Conservation (phyloP, 2,797 vertebrate species). For the Euthynnus affinis region DNA sequence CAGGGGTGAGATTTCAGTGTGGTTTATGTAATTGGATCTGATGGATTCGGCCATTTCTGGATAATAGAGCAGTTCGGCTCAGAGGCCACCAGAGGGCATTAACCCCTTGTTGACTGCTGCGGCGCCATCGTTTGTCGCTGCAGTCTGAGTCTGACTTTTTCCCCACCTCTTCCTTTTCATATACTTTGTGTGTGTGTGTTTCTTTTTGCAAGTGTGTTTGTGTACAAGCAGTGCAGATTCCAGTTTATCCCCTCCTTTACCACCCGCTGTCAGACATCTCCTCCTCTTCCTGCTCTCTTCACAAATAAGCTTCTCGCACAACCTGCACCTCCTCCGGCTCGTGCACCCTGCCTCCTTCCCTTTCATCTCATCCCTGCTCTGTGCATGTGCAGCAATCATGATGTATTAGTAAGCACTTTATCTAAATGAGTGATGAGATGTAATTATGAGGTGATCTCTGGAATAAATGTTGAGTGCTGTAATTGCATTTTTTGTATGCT, state of each 20-base stretch:
- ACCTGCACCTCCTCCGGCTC: conserved; percentile 37
- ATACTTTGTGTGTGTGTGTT: conserved; percentile 9
- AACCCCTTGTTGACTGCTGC: conserved; percentile 46
- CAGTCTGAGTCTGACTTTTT: neutral
- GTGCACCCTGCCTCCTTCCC: conserved; percentile 42
- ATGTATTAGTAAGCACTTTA: conserved; percentile 70
- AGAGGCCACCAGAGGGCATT: conserved; percentile 65
- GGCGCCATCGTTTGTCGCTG: neutral
- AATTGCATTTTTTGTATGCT: conserved; percentile 57
- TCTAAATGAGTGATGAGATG: conserved; percentile 68
- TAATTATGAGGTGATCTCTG: conserved; percentile 67
- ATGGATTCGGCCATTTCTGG: conserved; percentile 61
- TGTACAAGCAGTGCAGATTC: conserved; percentile 5
- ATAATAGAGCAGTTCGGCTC: conserved; percentile 59
- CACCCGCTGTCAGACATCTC: conserved; percentile 72
- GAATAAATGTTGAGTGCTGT: conserved; percentile 50
- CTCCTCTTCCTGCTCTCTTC: conserved; percentile 66
- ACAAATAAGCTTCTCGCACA: conserved; percentile 45
- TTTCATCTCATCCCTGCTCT: conserved; percentile 59
- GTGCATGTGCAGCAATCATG: conserved; percentile 56
- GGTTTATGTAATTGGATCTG: conserved; percentile 68
- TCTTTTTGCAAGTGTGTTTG: neutral
- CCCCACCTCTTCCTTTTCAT: conserved; percentile 3
- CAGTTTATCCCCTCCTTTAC: conserved; percentile 64
- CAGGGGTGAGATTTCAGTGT: conserved; percentile 61